Conservation (phyloP, 2,797 vertebrate genomes). For the Buceros bicornis region DNA sequence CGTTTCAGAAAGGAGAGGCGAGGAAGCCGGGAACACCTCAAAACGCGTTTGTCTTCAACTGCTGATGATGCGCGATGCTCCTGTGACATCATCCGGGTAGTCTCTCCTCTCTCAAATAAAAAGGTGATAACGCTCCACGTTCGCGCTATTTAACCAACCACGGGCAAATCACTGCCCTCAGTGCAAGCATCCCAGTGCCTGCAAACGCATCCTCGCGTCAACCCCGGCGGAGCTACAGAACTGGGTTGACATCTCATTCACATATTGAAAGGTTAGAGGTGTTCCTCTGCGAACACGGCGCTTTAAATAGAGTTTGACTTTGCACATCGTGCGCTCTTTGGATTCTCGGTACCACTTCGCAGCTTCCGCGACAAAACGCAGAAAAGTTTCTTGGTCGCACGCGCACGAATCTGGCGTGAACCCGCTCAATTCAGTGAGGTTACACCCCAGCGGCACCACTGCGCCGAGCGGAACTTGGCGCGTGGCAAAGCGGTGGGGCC, state of each 20-base stretch:
- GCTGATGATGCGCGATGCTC: not conserved
- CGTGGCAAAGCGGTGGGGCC: fast-evolving
- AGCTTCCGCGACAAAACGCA: not conserved
- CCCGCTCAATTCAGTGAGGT: fast-evolving
- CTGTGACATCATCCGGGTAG: not conserved
- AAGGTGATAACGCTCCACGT: not conserved
- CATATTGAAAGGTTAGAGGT: conserved; percentile 39
- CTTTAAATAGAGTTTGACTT: conserved; percentile 27
- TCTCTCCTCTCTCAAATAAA: not conserved
- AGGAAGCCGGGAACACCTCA: not conserved
- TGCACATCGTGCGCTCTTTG: not conserved
- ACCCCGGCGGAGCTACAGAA: conserved; percentile 9
- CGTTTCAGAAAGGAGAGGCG: fast-evolving
- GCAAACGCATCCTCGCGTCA: not conserved
- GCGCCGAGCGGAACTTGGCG: fast-evolving
- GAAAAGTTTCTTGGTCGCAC: not conserved
- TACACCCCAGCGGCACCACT: fast-evolving
- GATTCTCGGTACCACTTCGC: not conserved
- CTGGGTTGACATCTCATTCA: conserved; percentile 19
- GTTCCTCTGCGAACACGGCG: not conserved
- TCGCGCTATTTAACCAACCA: conserved; percentile 20
- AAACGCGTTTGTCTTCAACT: not conserved
- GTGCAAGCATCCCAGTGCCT: not conserved
- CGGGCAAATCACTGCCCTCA: not conserved
- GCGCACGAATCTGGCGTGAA: not conserved